These are phyloP conservation scores for Athetis lepigone DNA, from an alignment of 2,888 invertebrate genomes.

Conservation along the genomic window DNA sequence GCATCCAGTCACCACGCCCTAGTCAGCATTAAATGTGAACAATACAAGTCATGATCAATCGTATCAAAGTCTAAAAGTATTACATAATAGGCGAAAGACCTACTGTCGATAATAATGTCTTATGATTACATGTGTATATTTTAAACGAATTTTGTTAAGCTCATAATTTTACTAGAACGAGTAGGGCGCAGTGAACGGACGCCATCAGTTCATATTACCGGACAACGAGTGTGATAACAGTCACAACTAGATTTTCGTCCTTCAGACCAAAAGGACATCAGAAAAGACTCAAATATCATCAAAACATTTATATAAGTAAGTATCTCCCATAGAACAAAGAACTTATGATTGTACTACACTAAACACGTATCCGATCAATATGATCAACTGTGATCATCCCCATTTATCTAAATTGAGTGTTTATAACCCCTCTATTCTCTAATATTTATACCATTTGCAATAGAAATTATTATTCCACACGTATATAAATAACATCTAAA, in stretches of 20 bases:
- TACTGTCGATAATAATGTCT: constrained; percentile 62
- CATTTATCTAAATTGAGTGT: constrained; percentile 59
- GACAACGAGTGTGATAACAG: constrained; percentile 59
- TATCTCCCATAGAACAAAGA: constrained; percentile 53
- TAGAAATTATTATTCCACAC: constrained; percentile 57
- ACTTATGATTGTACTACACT: constrained; percentile 59
- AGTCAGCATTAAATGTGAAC: constrained; percentile 57
- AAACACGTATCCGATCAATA: constrained; percentile 63
- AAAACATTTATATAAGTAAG: constrained; percentile 60
- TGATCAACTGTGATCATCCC: constrained; percentile 61
- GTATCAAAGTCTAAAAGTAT: constrained; percentile 64
- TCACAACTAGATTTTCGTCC: constrained; percentile 60
- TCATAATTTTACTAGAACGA: constrained; percentile 60
- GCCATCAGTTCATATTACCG: constrained; percentile 62
- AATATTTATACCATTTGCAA: constrained; percentile 61
- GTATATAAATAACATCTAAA: constrained; percentile 58
- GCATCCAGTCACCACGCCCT: constrained; percentile 61
- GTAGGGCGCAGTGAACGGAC: constrained; percentile 63
- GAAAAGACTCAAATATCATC: constrained; percentile 55
- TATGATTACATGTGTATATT: constrained; percentile 62
- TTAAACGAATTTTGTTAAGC: constrained; percentile 63
- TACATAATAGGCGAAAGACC: constrained; percentile 59
- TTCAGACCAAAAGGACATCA: constrained; percentile 56
- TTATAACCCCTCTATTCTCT: constrained; percentile 53
- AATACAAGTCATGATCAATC: constrained; percentile 55